A percentile compares a stretch with the other conserved stretches of the same genome.
Conservation (phyloP, 2,888 invertebrate genomes). For the Neoascia interrupta region DNA sequence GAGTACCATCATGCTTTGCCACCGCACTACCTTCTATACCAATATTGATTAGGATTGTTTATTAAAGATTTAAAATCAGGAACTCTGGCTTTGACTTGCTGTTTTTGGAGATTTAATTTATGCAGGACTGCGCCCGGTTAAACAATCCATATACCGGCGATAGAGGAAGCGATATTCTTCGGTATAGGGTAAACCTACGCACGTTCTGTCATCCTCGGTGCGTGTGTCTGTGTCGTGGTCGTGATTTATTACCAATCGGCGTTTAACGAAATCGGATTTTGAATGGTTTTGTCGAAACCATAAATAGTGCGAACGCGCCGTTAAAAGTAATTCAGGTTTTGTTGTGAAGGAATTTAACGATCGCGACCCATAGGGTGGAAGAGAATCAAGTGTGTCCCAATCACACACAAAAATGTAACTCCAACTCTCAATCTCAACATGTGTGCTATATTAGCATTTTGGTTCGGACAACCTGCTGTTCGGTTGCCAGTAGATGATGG, state of each 20-base stretch:
- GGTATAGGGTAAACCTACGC: slow-evolving; percentile 46
- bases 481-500: slow-evolving; percentile 49
- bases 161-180: slow-evolving; percentile 14
- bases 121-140: slow-evolving; percentile 40
- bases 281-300: slow-evolving; percentile 64
- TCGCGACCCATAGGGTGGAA: slow-evolving; percentile 8
- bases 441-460: slow-evolving; percentile 62
- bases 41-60: slow-evolving; percentile 68
- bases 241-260: slow-evolving; percentile 63
- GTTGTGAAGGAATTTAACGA: no score
- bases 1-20: slow-evolving; percentile 5
- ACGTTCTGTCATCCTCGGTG: slow-evolving; percentile 50
- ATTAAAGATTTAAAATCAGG: slow-evolving; percentile 67
- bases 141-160: no score
- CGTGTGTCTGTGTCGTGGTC: no score
- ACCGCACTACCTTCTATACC: no score
- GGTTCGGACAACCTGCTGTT: slow-evolving; percentile 60
- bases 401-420: no score
- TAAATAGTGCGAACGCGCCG: slow-evolving; percentile 59
- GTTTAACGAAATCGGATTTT: slow-evolving; percentile 65
- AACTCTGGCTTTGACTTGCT: slow-evolving; percentile 30
- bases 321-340: slow-evolving; percentile 55
- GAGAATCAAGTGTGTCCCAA: slow-evolving; percentile 35
- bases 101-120: slow-evolving; percentile 61
- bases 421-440: slow-evolving; percentile 45